Conservation (phyloP, 1,140 invertebrate genomes). For the Plutomurus gul region DNA sequence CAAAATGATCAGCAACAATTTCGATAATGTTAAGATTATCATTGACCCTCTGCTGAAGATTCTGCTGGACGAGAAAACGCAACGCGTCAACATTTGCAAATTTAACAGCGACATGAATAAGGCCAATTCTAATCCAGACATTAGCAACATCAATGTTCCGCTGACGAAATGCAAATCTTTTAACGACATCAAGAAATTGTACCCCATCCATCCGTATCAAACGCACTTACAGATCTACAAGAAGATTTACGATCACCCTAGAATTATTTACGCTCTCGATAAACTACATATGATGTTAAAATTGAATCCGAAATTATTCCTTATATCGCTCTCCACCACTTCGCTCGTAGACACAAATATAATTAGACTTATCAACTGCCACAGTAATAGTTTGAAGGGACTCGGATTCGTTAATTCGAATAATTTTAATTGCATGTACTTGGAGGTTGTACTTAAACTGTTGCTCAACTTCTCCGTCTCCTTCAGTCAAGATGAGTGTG, state of each 20-base stretch:
- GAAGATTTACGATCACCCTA: slow-evolving; percentile 76
- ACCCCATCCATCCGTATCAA: slow-evolving; percentile 72
- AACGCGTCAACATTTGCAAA: neutral
- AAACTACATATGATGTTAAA: slow-evolving; percentile 74
- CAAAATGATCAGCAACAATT: slow-evolving; percentile 9
- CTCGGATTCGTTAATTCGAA: slow-evolving; percentile 69
- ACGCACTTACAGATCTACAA: slow-evolving; percentile 82
- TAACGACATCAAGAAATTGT: slow-evolving; percentile 25
- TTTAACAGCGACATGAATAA: neutral
- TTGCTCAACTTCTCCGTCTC: slow-evolving; percentile 80
- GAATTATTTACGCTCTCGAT: slow-evolving; percentile 77
- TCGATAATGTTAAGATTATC: slow-evolving; percentile 67
- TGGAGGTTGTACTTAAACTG: slow-evolving; percentile 78
- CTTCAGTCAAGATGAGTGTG: slow-evolving; percentile 68
- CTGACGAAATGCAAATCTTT: slow-evolving; percentile 13
- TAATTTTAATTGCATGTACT: slow-evolving; percentile 76
- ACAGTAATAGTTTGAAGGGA: slow-evolving; percentile 80
- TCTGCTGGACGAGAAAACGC: slow-evolving; percentile 66
- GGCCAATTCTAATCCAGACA: slow-evolving; percentile 36
- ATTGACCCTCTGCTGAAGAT: slow-evolving; percentile 79
- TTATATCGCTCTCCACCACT: slow-evolving; percentile 68
- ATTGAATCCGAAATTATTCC: slow-evolving; percentile 73
- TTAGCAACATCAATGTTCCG: slow-evolving; percentile 5
- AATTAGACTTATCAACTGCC: slow-evolving; percentile 71
- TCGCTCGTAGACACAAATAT: slow-evolving; percentile 60